Percentiles rank a stretch among this genome's conserved stretches.
Conservation (phyloP, 37 sponge, comb jelly and placozoan species). For the Beroe forskalii region DNA sequence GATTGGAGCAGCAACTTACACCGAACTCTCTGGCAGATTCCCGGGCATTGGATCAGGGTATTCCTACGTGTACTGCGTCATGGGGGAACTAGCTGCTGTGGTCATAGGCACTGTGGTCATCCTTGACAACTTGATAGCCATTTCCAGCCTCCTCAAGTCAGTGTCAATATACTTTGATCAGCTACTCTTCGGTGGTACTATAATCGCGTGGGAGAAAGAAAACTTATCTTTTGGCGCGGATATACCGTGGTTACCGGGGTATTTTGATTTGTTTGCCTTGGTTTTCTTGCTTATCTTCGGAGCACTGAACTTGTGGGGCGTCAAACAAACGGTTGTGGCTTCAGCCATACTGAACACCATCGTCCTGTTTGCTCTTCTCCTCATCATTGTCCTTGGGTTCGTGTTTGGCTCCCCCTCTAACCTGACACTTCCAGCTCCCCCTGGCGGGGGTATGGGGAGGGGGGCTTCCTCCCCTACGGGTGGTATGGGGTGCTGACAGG, state of each 20-base stretch:
- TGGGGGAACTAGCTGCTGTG: conserved; percentile 55
- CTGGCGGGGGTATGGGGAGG: background rate
- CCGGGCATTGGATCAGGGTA: conserved; percentile 21
- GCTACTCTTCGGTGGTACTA: conserved; percentile 12
- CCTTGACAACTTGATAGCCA: conserved; percentile 10
- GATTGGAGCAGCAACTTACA: conserved; percentile 13
- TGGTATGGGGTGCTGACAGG: conserved; percentile 13
- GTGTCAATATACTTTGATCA: conserved; percentile 32
- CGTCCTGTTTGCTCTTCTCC: background rate
- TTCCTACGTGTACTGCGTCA: conserved; percentile 60
- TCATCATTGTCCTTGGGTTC: conserved; percentile 18
- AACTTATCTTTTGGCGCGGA: background rate
- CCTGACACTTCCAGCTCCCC: background rate
- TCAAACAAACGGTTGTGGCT: conserved; percentile 7
- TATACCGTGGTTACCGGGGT: background rate
- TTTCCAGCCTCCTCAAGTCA: conserved; percentile 35
- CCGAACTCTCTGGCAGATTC: conserved; percentile 13
- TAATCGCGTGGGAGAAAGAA: background rate
- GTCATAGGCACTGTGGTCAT: conserved; percentile 22
- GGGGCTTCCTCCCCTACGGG: conserved; percentile 24
- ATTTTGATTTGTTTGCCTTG: conserved; percentile 30
- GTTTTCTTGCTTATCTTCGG: background rate
- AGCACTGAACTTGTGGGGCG: conserved; percentile 28
- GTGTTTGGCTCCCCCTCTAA: background rate
- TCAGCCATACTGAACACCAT: background rate